Evolutionary conservation across 2,797 vertebrate species (phyloP).

Genomic region (Hippocampus kuda): DNA sequence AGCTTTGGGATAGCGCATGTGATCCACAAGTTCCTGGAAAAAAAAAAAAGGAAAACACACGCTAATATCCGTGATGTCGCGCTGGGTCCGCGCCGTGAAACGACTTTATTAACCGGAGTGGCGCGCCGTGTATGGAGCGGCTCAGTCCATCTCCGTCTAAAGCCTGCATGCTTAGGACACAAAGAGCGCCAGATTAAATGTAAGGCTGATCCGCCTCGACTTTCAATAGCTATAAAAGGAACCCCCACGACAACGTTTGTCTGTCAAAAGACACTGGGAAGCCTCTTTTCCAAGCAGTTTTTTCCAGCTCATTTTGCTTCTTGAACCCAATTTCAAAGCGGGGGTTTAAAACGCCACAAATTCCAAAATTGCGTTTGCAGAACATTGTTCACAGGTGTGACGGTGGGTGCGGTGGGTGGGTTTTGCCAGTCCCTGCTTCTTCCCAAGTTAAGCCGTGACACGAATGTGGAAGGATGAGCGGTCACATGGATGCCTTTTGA

Average conservation of each 20-base stretch:
- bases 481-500: no score
- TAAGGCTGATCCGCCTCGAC: constrained; percentile 50
- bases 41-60: not conserved
- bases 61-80: not conserved
- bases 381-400: no score
- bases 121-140: constrained; percentile 44
- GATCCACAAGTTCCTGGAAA: constrained; percentile 4
- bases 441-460: no score
- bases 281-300: not conserved
- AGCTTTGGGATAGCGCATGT: not conserved
- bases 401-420: no score
- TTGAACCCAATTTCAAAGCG: no score
- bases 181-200: constrained; percentile 58
- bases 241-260: constrained; percentile 27
- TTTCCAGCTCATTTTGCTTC: not conserved
- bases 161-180: constrained; percentile 36
- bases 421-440: no score
- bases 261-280: constrained; percentile 23
- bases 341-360: no score
- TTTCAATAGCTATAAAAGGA: constrained; percentile 47
- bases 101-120: constrained; percentile 48
- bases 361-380: no score
- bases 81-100: constrained; percentile 6
- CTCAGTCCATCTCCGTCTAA: constrained; percentile 48
- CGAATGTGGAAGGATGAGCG: no score